Conservation (phyloP, 2,113 vertebrate species). For the Callipepla squamata region DNA sequence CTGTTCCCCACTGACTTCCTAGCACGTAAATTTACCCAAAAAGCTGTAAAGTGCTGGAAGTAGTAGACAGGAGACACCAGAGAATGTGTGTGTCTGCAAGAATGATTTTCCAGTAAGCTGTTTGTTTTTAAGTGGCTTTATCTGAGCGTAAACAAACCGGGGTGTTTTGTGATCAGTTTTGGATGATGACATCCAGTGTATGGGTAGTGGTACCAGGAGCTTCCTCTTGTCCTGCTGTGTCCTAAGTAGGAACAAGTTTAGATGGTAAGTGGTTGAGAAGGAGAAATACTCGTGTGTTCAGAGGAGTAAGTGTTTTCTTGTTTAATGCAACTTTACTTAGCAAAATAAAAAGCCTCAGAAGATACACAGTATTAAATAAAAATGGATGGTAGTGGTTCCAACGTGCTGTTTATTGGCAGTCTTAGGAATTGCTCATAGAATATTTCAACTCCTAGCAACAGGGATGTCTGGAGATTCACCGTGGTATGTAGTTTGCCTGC, state of each 20-base stretch:
- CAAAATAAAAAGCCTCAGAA: background rate
- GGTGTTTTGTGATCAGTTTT: background rate
- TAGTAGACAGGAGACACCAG: background rate
- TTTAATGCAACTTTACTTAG: background rate
- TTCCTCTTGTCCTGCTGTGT: background rate
- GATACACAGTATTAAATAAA: background rate
- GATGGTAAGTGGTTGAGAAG: background rate
- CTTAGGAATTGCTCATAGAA: background rate
- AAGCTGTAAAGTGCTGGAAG: fast-evolving
- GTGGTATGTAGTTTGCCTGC: background rate
- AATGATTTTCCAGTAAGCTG: background rate
- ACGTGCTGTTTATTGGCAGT: background rate
- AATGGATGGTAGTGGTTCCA: background rate
- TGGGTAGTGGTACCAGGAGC: background rate
- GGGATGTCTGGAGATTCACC: too few species aligned
- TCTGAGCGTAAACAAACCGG: background rate
- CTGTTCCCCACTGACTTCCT: background rate
- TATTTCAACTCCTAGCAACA: background rate
- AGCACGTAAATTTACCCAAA: fast-evolving
- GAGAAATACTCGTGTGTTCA: background rate
- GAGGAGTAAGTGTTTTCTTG: background rate
- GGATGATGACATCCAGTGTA: fast-evolving
- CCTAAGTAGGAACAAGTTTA: background rate
- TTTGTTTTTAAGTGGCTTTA: background rate
- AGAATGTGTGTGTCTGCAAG: fast-evolving